Evolutionary conservation across 2,888 invertebrate species (phyloP), one percentile per base, ranked within the genome.

Genomic region (Pomacea canaliculata): DNA sequence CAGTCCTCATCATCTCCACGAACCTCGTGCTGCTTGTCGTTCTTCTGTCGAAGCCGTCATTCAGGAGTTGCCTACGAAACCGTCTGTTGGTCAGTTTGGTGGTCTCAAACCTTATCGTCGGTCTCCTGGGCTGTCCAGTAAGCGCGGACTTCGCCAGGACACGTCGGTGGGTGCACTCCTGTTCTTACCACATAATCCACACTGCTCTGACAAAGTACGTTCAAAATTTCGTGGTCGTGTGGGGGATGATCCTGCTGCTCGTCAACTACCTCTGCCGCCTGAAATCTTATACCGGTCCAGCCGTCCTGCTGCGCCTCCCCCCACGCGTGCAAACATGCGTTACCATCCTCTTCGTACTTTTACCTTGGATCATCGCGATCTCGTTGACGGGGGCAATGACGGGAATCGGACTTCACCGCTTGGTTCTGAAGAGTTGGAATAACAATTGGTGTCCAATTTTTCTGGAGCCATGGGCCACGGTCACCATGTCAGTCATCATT

Each of bases 151-250:
- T 48, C 67, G 56, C 51, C 18, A 19, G 65, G 7, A 46, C 66
- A 51, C 23, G 37, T 5, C n/a, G n/a, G 10, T 73, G 73, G 73
- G 73, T 66, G 37, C 73, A 73, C 73, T 16, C 51, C 2, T 56
- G 51, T 56, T 56, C 51, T 10, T 13, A 10, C 2, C 51, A 56
- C 12, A 7, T 56, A 2, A 7, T 56, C 12, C 12, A 13, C 12
- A 16, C 8, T 16, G 51, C 16, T 2, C 73, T 73, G 37, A 48
- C 49, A 13, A 19, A 13, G 16, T 73, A 51, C 59, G 67, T 73
- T 23, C 73, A 73, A 66, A 73, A 73, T n/a, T 73, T 65, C 46
- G 48, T 73, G 66, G 37, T 8, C 73, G 19, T 67, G 51, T 73
- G 73, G 73, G 73, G 73, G 16, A 46, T 73, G 51, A 66, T 51